Evolutionary conservation across 2,797 vertebrate species (phyloP).

Genomic region (Thaleichthys pacificus): DNA sequence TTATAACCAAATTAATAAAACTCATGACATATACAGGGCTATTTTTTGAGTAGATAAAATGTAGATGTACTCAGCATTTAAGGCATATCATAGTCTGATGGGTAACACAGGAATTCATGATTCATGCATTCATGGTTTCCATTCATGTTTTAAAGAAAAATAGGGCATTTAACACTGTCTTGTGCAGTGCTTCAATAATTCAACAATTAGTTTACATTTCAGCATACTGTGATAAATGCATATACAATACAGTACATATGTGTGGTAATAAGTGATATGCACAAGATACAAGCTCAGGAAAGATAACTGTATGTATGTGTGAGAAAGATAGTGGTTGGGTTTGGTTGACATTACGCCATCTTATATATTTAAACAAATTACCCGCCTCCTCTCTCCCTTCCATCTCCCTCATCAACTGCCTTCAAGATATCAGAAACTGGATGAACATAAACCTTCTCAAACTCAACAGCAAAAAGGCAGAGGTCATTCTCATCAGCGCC

Average conservation of each 20-base stretch:
- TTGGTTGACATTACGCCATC: too few species aligned
- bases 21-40: neutral
- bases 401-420: too few species aligned
- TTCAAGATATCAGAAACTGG: too few species aligned
- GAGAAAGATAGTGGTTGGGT: too few species aligned
- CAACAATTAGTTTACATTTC: neutral
- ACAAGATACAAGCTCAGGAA: neutral
- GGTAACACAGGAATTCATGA: too few species aligned
- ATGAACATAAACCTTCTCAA: too few species aligned
- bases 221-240: conserved; percentile 1
- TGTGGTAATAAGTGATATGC: neutral
- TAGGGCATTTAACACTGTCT: neutral
- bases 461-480: too few species aligned
- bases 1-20: neutral
- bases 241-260: neutral
- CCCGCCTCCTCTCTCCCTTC: too few species aligned
- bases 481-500: too few species aligned
- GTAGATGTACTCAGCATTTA: conserved; percentile 2
- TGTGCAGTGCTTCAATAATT: neutral
- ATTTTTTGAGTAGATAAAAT: conserved; percentile 4
- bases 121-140: too few species aligned
- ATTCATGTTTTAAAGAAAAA: too few species aligned
- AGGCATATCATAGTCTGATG: neutral
- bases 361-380: too few species aligned
- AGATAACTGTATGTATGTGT: neutral